Conservation (phyloP, 2,797 vertebrate genomes). For the Hemibagrus guttatus region DNA sequence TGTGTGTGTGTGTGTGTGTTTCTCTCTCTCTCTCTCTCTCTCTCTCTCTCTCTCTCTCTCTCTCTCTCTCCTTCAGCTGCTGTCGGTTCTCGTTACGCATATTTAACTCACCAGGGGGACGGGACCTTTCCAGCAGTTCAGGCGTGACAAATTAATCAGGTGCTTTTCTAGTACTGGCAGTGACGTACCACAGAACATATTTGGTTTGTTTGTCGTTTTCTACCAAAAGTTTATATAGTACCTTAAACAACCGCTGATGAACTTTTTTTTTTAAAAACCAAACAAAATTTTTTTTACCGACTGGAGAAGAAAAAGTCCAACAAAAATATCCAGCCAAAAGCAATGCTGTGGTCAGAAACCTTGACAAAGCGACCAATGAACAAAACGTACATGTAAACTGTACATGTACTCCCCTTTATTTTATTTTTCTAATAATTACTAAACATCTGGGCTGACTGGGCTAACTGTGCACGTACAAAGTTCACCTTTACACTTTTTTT, state of each 20-base stretch:
- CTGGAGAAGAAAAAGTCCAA: neutral
- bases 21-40: conserved; percentile 20
- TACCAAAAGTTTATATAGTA: neutral
- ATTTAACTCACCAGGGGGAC: conserved; percentile 29
- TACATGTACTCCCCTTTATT: too few relatives aligned
- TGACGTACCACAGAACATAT: neutral
- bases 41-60: conserved; percentile 20
- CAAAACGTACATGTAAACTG: neutral
- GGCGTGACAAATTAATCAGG: conserved; percentile 2
- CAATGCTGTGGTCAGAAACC: neutral
- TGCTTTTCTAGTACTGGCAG: neutral
- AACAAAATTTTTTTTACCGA: too few relatives aligned
- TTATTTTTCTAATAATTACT: neutral
- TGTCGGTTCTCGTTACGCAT: conserved; percentile 30
- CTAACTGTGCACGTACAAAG: neutral
- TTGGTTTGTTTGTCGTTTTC: conserved; percentile 5
- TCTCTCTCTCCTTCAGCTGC: neutral
- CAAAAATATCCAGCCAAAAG: neutral
- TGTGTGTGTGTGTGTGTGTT: too few relatives aligned
- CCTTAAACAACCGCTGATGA: neutral
- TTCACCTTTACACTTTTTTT: neutral
- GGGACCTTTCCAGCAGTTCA: conserved; percentile 20
- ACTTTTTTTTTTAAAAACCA: neutral
- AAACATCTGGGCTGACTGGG: neutral
- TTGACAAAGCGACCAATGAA: neutral